phyloP scores from a whole-genome alignment of 2,888 invertebrate species.

The Erannis defoliaria region DNA sequence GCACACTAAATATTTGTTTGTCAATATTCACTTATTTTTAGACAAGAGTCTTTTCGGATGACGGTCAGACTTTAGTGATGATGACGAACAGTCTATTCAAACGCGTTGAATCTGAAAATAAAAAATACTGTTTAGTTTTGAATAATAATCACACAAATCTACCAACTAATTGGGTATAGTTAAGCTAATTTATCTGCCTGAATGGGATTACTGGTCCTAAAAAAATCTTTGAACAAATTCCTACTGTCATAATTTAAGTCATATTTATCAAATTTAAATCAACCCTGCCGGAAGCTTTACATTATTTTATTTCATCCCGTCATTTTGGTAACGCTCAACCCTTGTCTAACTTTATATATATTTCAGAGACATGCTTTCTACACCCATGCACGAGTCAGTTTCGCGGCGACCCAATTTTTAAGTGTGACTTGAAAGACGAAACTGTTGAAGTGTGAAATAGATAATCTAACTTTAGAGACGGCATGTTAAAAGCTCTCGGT shows the following conservation, averaged over 20 bases:
- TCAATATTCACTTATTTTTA: slow-evolving; percentile 13
- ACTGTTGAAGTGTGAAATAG: slow-evolving; percentile 17
- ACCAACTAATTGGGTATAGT: neutral
- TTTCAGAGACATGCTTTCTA: slow-evolving; percentile 21
- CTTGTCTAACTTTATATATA: slow-evolving; percentile 21
- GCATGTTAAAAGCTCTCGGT: neutral
- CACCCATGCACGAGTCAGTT: slow-evolving; percentile 11
- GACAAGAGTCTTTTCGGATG: slow-evolving; percentile 3
- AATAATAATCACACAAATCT: neutral
- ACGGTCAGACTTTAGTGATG: slow-evolving; percentile 16
- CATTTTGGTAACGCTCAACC: slow-evolving; percentile 26
- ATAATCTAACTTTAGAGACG: slow-evolving; percentile 8
- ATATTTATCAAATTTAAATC: slow-evolving; percentile 38
- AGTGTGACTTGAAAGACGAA: slow-evolving; percentile 13
- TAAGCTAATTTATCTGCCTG: neutral
- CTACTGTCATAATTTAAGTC: slow-evolving; percentile 32
- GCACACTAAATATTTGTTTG: slow-evolving; percentile 14
- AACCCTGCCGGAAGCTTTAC: slow-evolving; percentile 30
- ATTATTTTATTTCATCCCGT: slow-evolving; percentile 39
- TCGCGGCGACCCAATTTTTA: slow-evolving; percentile 4
- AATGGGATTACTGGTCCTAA: neutral
- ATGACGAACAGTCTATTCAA: slow-evolving; percentile 20
- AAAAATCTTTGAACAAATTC: slow-evolving; percentile 19
- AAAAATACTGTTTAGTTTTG: slow-evolving; percentile 12
- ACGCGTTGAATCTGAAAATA: slow-evolving; percentile 41